Conservation (phyloP, 1,140 invertebrate genomes). For the Drosophila guanche region DNA sequence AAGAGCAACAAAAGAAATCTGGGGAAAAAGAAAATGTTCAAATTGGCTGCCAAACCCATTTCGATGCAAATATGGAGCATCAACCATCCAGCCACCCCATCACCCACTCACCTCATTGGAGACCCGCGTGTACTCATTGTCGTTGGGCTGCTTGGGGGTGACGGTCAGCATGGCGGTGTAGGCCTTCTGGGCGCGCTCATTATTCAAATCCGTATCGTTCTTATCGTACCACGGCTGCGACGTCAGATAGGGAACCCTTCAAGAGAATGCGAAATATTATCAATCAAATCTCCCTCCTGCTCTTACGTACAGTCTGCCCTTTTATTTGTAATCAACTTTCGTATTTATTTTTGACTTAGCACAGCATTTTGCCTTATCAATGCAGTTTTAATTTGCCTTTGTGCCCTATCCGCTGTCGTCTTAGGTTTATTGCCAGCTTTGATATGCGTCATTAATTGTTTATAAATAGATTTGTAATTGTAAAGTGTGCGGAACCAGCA, state of each 20-base stretch:
- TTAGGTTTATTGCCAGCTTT: conserved; percentile 29
- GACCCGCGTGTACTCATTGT: conserved; percentile 90
- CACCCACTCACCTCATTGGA: conserved; percentile 87
- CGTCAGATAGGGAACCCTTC: conserved; percentile 72
- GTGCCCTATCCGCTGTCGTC: conserved; percentile 11
- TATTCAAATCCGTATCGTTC: conserved; percentile 91
- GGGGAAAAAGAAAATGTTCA: conserved; percentile 25
- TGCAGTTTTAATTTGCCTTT: conserved; percentile 32
- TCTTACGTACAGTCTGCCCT: conserved; percentile 2
- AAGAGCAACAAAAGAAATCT: conserved; percentile 23
- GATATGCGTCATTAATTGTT: conserved; percentile 67
- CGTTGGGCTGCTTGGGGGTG: conserved; percentile 92
- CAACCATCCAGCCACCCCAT: background rate
- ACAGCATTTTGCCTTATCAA: conserved; percentile 48
- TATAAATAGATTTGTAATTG: conserved; percentile 63
- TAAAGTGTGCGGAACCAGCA: conserved; percentile 16
- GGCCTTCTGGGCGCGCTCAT: conserved; percentile 93
- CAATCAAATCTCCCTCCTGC: background rate
- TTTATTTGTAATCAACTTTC: conserved; percentile 15
- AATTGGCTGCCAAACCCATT: conserved; percentile 52
- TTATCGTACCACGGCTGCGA: conserved; percentile 92
- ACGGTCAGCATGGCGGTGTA: conserved; percentile 96
- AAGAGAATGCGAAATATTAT: conserved; percentile 6
- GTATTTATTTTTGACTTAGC: background rate
- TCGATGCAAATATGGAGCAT: conserved; percentile 53